Evolutionary conservation across 2,113 vertebrate genomes (phyloP), one percentile per base, ranked within the genome.

Genomic region (Xiphias gladius): DNA sequence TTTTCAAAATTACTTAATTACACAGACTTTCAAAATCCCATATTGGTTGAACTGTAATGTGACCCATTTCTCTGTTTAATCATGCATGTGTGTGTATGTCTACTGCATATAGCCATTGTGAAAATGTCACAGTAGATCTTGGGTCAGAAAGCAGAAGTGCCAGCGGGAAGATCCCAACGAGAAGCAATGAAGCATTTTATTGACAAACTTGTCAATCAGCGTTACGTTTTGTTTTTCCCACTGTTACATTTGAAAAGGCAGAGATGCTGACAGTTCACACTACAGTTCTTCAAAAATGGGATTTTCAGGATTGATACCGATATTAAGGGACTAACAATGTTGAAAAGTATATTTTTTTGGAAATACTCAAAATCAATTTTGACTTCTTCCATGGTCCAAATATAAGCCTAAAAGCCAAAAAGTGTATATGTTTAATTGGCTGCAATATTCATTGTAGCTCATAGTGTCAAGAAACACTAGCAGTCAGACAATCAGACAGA

Each of bases 61-160:
- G 65, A 66, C 62, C 66, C 1, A 1, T 39, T 58, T 71, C 13
- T 30, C n/a, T 35, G 76, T 71, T 16, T 10, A 64, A 3, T 3
- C 43, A 70, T 55, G 57, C 16, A 19, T 52, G 41, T 82, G 13
- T 79, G 77, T 41, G n/a, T 76, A 58, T 73, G 65, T 68, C 32
- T 71, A 16, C 35, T 52, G 4, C n/a, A 68, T 65, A 37, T 73
- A 43, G 30, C 50, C 70, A 32, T 67, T 46, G 69, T 57, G 59
- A 61, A 86, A 86, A 88, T 90, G 85, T 86, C 87, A 87, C 65
- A 86, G 88, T 85, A 76, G 78, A 30, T 86, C 17, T 35, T 52
- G 71, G 86, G 79, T 90, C 74, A 87, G 46, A 43, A 59, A 35
- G 79, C 82, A 73, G 52, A 39, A 22, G 50, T 16, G 50, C 48